Evolutionary conservation across 1,140 invertebrate genomes (phyloP).

Genomic region (Drosophila leontia): DNA sequence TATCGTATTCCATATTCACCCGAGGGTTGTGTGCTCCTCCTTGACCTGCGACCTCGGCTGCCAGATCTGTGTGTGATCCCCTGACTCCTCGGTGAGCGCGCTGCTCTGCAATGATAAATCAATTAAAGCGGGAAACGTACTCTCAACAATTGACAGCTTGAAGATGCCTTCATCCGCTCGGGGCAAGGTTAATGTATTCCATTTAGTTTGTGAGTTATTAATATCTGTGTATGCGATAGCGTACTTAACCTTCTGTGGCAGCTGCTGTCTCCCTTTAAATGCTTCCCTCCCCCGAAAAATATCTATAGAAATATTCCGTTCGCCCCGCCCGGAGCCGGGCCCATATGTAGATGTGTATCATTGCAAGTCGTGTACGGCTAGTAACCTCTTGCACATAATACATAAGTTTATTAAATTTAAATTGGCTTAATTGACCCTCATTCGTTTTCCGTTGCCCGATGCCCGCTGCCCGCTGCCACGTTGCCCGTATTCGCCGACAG

Average conservation of each 20-base stretch:
- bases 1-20: slow-evolving; percentile 35
- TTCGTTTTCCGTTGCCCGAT: slow-evolving; percentile 80
- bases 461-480: slow-evolving; percentile 30
- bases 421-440: slow-evolving; percentile 85
- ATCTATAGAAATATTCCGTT: slow-evolving; percentile 24
- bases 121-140: slow-evolving; percentile 13
- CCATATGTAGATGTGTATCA: slow-evolving; percentile 58
- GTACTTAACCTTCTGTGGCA: slow-evolving; percentile 65
- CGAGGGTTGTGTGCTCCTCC: not conserved
- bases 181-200: slow-evolving; percentile 56
- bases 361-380: slow-evolving; percentile 73
- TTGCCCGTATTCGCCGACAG: slow-evolving; percentile 59
- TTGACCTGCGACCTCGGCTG: slow-evolving; percentile 9
- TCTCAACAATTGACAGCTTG: slow-evolving; percentile 53
- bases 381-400: slow-evolving; percentile 83
- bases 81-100: not conserved
- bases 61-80: slow-evolving; percentile 20
- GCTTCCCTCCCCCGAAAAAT: slow-evolving; percentile 55
- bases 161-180: slow-evolving; percentile 43
- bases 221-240: slow-evolving; percentile 37
- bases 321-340: not conserved
- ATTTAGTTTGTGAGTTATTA: slow-evolving; percentile 67
- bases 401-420: slow-evolving; percentile 85
- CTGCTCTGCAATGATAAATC: slow-evolving; percentile 34
- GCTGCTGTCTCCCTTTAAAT: slow-evolving; percentile 47